phyloP scores from a whole-genome alignment of 2,888 invertebrate species.

The Quadroppia sp. region DNA sequence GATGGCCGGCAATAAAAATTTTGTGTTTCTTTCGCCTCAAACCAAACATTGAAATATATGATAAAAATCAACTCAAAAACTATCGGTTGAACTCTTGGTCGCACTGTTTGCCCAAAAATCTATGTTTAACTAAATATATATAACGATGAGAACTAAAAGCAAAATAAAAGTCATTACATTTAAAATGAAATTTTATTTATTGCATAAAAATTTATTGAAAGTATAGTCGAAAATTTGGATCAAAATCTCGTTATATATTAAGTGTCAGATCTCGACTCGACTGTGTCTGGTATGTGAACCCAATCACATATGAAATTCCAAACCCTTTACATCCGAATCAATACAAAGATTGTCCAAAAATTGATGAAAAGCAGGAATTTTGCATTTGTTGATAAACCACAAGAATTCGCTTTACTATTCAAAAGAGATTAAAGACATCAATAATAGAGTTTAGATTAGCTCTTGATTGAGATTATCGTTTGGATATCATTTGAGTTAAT shows the following conservation, averaged over 20 bases:
- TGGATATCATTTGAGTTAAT: neutral
- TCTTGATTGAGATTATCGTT: neutral
- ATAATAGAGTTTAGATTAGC: neutral
- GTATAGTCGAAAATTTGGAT: neutral
- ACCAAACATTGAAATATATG: neutral
- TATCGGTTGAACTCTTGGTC: neutral
- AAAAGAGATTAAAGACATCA: neutral
- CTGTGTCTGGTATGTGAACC: neutral
- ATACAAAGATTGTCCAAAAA: neutral
- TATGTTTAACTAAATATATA: neutral
- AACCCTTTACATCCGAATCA: constrained; percentile 8
- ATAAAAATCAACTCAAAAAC: constrained; percentile 12
- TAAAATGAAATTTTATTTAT: neutral
- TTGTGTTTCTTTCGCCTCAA: neutral
- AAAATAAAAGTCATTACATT: neutral
- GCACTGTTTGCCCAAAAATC: neutral
- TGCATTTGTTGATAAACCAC: constrained; percentile 22
- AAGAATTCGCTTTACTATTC: constrained; percentile 3
- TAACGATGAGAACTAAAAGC: neutral
- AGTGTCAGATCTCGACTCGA: neutral
- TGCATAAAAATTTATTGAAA: neutral
- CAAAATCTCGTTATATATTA: constrained; percentile 1
- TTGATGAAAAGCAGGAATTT: neutral
- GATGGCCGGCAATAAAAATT: constrained; percentile 2
- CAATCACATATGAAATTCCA: neutral